phyloP scores from a whole-genome alignment of 2,888 invertebrate genomes.

The Apotomis capreana region DNA sequence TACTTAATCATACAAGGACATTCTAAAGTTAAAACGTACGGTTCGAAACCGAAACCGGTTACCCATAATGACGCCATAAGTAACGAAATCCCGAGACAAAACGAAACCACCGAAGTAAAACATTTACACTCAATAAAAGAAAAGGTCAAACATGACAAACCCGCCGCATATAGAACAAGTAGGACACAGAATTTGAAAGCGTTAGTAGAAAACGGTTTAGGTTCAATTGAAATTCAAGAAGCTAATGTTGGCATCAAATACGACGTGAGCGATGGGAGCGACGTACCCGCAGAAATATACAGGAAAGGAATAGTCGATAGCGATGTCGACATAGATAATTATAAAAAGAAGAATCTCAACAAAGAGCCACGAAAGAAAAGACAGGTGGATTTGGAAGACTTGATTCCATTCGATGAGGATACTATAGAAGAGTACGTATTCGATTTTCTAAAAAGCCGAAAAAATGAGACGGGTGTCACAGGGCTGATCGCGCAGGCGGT shows the following conservation, averaged over 20 bases:
- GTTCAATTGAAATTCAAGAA: slow-evolving; percentile 83
- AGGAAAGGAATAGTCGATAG: slow-evolving; percentile 85
- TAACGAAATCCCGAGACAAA: slow-evolving; percentile 81
- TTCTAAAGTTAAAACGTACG: slow-evolving; percentile 93
- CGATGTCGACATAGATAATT: slow-evolving; percentile 69
- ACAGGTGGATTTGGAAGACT: slow-evolving; percentile 72
- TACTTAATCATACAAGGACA: slow-evolving; percentile 93
- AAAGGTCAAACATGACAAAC: slow-evolving; percentile 62
- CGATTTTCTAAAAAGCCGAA: slow-evolving; percentile 68
- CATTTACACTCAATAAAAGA: slow-evolving; percentile 81
- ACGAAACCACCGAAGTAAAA: slow-evolving; percentile 81
- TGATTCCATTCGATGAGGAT: slow-evolving; percentile 75
- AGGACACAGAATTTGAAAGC: slow-evolving; percentile 70
- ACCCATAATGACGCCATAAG: slow-evolving; percentile 65
- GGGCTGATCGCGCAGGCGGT: slow-evolving; percentile 72
- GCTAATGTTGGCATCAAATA: slow-evolving; percentile 83
- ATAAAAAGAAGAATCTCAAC: slow-evolving; percentile 47
- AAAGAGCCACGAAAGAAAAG: slow-evolving; percentile 61
- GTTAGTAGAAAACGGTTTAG: slow-evolving; percentile 70
- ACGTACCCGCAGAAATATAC: slow-evolving; percentile 82
- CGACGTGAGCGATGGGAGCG: slow-evolving; percentile 81
- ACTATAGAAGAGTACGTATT: slow-evolving; percentile 72
- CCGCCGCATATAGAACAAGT: slow-evolving; percentile 58
- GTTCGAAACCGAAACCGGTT: slow-evolving; percentile 81
- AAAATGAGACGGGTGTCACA: slow-evolving; percentile 71